Conservation (phyloP, 2,888 invertebrate species). For the Ceriagrion tenellum region DNA sequence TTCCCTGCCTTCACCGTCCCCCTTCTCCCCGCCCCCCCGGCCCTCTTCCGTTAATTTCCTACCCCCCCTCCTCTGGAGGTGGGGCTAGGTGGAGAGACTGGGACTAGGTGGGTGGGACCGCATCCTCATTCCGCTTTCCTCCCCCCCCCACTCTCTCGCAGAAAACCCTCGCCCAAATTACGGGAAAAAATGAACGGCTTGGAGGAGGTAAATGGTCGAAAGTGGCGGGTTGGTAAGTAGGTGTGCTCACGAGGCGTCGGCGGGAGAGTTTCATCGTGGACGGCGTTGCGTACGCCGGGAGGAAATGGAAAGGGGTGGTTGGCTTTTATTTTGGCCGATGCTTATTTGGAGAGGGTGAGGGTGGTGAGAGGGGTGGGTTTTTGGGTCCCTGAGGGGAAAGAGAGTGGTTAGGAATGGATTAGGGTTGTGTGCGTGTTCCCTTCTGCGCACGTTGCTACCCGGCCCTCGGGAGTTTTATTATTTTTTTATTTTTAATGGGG, state of each 20-base stretch:
- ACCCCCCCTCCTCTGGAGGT: background rate
- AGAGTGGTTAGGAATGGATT: background rate
- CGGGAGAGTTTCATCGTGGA: background rate
- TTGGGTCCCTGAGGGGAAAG: background rate
- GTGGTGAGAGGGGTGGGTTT: background rate
- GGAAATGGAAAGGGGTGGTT: background rate
- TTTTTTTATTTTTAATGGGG: conserved; percentile 16
- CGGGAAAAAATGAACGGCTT: background rate
- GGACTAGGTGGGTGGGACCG: no score
- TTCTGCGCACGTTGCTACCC: no score
- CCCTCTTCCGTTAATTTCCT: background rate
- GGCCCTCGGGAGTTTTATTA: background rate
- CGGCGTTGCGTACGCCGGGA: background rate
- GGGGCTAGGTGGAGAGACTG: no score
- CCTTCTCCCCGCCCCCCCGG: background rate
- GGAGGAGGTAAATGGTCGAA: background rate
- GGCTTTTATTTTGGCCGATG: background rate
- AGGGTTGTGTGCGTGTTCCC: background rate
- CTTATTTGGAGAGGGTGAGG: no score
- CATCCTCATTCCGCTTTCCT: no score
- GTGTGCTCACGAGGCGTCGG: background rate
- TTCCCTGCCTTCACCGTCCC: no score
- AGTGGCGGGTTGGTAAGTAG: background rate
- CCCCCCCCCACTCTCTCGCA: no score
- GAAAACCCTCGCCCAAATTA: background rate